Base-by-base conservation (phyloP, 2,113 vertebrate genomes). In the Rhabdornis inornatus region DNA sequence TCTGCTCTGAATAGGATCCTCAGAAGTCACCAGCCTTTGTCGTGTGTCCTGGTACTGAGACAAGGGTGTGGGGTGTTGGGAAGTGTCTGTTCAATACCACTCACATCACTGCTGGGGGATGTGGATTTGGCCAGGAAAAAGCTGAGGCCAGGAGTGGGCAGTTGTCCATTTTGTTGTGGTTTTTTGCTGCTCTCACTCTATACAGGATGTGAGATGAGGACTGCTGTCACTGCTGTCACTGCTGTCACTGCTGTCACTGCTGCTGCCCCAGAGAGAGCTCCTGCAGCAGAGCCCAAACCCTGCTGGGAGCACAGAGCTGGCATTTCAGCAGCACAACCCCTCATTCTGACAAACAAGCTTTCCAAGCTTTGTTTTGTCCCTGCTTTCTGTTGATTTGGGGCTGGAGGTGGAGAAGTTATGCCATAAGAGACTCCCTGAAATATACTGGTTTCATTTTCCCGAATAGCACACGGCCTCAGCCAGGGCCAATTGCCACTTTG, bases 81-180 rank as follows among this genome's bases (percentile, higher is more conserved):
- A 6, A 7, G 35, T 50, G 50, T 7, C 19, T 65, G n/a, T 44
- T 53, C 2, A 0, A 11, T 1, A 7, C 30, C 35, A 7, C 35
- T 33, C 50, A 8, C 2, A 2, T 30, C 68, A 6, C 47, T 3
- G 10, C 45, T 28, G 42, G 60, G 50, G 19, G 13, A 72, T 0
- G 1, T 22, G 49, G n/a, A 2, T 28, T 45, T 1, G 0, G 39
- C 68, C 1, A 2, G 42, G 21, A 23, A 20, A 11, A 27, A 74
- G n/a, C 49, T 0, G 0, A 72, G 57, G n/a, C 15, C 40, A 28
- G 49, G 24, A 56, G 13, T n/a, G n/a, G 60, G n/a, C 13, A n/a
- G 12, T 2, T 56, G 8, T 10, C 42, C 10, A 1, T 33, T 24
- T 33, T 55, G 53, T 31, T 31, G 53, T 31, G 53, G 2, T 4